A percentile compares a stretch with the other conserved stretches of the same genome.
These are phyloP conservation scores for Drosophila histrio DNA, from an alignment of 2,888 invertebrate species.

Conservation along the genomic window DNA sequence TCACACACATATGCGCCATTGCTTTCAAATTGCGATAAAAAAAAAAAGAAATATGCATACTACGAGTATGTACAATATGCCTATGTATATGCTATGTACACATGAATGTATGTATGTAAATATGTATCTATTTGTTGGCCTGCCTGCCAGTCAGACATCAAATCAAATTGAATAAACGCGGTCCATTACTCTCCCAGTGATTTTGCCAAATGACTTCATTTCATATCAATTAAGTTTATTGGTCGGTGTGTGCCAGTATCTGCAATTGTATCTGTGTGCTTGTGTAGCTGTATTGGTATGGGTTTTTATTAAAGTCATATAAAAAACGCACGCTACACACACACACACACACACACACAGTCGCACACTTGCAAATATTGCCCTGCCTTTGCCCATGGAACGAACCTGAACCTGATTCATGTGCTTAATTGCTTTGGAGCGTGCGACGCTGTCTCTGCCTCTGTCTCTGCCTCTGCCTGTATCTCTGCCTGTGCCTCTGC, in stretches of 20 bases:
- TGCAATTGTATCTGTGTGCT: slow-evolving; percentile 11
- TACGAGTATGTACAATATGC: slow-evolving; percentile 1
- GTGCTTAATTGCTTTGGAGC: slow-evolving; percentile 82
- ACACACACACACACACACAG: slow-evolving; percentile 29
- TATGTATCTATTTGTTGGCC: slow-evolving; percentile 31
- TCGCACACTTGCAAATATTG: slow-evolving; percentile 30
- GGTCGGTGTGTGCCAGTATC: slow-evolving; percentile 43
- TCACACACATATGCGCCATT: slow-evolving; percentile 35
- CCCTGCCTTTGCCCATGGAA: slow-evolving; percentile 63
- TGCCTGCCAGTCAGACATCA: slow-evolving; percentile 67
- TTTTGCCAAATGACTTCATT: slow-evolving; percentile 83
- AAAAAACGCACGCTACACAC: slow-evolving; percentile 39
- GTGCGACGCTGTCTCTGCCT: slow-evolving; percentile 57
- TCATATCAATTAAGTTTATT: slow-evolving; percentile 83
- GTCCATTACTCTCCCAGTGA: slow-evolving; percentile 69
- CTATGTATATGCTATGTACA: slow-evolving; percentile 3
- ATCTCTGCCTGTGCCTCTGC: slow-evolving; percentile 27
- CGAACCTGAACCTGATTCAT: slow-evolving; percentile 79
- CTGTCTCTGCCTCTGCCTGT: slow-evolving; percentile 17
- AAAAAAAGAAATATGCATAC: slow-evolving; percentile 54
- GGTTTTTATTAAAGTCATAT: slow-evolving; percentile 54
- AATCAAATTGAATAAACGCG: slow-evolving; percentile 77
- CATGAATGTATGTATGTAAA: not conserved
- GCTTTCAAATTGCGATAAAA: slow-evolving; percentile 53
- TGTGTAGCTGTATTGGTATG: slow-evolving; percentile 19